A percentile compares a stretch with the other conserved stretches of the same genome.
phyloP scores from a whole-genome alignment of 2,113 vertebrate species.

The Hippocampus zosterae region DNA sequence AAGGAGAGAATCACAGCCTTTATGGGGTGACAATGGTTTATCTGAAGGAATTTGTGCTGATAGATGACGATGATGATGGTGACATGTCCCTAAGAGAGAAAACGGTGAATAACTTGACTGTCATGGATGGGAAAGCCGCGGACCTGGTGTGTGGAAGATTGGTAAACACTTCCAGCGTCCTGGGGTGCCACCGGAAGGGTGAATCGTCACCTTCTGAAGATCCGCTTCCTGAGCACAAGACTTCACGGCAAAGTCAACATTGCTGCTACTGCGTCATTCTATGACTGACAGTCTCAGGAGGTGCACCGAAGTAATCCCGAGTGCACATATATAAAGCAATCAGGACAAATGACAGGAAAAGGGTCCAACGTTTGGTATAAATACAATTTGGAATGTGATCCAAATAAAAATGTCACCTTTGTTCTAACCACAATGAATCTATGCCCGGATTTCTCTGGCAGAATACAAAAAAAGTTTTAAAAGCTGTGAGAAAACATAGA shows the following conservation, averaged over 20 bases:
- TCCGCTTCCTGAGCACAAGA: slow-evolving; percentile 11
- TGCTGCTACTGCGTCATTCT: slow-evolving; percentile 64
- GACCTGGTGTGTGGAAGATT: slow-evolving; percentile 87
- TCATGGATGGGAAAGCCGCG: slow-evolving; percentile 84
- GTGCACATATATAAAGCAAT: background rate
- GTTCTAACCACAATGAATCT: background rate
- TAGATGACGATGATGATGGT: slow-evolving; percentile 86
- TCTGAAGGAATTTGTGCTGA: slow-evolving; percentile 87
- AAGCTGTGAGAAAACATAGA: background rate
- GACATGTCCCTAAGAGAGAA: slow-evolving; percentile 93
- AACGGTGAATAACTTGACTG: slow-evolving; percentile 85
- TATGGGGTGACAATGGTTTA: slow-evolving; percentile 70
- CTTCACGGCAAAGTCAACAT: slow-evolving; percentile 7
- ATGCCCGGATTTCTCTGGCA: background rate
- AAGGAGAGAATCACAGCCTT: slow-evolving; percentile 81
- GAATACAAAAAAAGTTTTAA: background rate
- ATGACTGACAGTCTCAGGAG: slow-evolving; percentile 35
- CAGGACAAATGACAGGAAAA: background rate
- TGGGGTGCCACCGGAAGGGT: slow-evolving; percentile 66
- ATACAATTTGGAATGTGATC: no score
- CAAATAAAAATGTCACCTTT: no score
- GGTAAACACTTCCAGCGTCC: slow-evolving; percentile 81
- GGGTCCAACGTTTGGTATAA: background rate
- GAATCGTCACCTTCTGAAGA: slow-evolving; percentile 27
- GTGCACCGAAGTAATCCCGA: background rate